A percentile compares a stretch with the other conserved stretches of the same genome.
Evolutionary conservation across 2,113 vertebrate species (phyloP).

Genomic region (Verasper variegatus): DNA sequence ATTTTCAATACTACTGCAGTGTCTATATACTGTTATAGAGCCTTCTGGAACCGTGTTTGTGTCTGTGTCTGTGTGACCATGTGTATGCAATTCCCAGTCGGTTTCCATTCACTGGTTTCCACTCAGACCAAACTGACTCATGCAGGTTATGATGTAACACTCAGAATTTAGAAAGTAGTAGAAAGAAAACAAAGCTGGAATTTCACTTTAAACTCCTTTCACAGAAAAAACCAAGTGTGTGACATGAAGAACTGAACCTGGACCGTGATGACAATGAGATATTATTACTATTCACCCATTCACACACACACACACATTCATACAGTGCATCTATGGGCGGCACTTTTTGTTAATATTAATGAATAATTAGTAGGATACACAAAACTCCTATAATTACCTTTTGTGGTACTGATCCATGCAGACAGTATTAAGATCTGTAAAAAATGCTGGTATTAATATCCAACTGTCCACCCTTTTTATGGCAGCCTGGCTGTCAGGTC

Average conservation of each 20-base stretch:
- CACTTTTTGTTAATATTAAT: too few species aligned
- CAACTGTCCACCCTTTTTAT: too few species aligned
- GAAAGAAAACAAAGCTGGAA: constrained; percentile 38
- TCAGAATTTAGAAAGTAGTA: constrained; percentile 20
- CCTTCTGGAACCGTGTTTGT: too few species aligned
- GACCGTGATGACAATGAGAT: background rate
- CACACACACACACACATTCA: too few species aligned
- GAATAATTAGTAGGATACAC: too few species aligned
- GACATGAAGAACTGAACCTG: background rate
- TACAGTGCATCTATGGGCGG: too few species aligned
- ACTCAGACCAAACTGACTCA: constrained; percentile 56
- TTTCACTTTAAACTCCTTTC: constrained; percentile 15
- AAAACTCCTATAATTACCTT: background rate
- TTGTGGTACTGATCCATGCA: background rate
- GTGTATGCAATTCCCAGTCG: constrained; percentile 39
- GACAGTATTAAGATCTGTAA: background rate
- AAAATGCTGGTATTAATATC: too few species aligned
- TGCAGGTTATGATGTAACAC: constrained; percentile 65
- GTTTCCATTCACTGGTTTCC: constrained; percentile 67
- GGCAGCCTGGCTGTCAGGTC: too few species aligned
- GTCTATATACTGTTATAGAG: constrained; percentile 1
- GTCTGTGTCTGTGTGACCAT: background rate
- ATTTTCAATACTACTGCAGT: constrained; percentile 50
- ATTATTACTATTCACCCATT: too few species aligned
- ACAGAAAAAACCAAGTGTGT: background rate